These are phyloP conservation scores for Cettia cetti DNA, from an alignment of 2,113 vertebrate genomes.

Conservation along the genomic window DNA sequence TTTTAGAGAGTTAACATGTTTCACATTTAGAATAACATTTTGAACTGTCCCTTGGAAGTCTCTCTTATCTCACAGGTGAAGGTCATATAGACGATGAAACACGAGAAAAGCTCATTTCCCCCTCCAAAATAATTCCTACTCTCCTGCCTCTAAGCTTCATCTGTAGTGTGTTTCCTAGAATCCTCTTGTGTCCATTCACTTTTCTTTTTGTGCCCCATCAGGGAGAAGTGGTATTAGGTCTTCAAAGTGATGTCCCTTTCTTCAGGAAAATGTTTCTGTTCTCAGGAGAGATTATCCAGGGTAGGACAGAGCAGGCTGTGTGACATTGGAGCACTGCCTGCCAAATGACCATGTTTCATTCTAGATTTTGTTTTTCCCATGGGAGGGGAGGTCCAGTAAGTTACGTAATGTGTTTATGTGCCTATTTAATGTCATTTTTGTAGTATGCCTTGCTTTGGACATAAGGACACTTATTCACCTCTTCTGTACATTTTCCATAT, in stretches of 20 bases:
- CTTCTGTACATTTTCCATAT: neutral
- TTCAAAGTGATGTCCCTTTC: neutral
- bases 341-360: neutral
- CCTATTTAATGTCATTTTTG: neutral
- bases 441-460: neutral
- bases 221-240: neutral
- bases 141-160: neutral
- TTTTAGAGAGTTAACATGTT: neutral
- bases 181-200: neutral
- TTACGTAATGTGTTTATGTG: neutral
- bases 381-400: neutral
- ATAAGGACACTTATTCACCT: neutral
- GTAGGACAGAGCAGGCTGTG: neutral
- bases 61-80: neutral
- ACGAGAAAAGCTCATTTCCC: neutral
- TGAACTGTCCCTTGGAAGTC: neutral
- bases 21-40: neutral
- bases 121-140: neutral
- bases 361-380: neutral
- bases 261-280: neutral
- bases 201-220: neutral
- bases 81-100: neutral
- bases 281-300: neutral
- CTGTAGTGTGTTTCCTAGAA: neutral
- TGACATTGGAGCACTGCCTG: neutral